Percentiles rank a stretch among this genome's conserved stretches.
These are phyloP conservation scores for Agrypnus murinus DNA, from an alignment of 2,888 invertebrate species.

Conservation along the genomic window DNA sequence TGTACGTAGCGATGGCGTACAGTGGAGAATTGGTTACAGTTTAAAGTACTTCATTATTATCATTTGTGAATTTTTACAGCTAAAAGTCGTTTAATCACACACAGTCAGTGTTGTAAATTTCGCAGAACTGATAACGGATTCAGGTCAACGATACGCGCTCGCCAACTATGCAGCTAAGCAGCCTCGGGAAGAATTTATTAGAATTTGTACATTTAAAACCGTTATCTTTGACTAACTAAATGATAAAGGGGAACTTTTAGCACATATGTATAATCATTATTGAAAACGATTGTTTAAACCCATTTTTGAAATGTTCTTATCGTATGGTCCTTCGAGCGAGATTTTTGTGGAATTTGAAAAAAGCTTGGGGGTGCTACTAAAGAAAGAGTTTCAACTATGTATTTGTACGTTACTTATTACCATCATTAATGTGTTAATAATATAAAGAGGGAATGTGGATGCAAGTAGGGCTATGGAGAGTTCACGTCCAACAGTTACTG, in stretches of 20 bases:
- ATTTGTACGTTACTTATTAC: too few species aligned
- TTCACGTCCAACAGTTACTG: too few species aligned
- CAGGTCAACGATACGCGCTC: slow-evolving; percentile 18
- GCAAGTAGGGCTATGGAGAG: too few species aligned
- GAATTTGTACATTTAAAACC: neutral
- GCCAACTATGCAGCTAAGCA: neutral
- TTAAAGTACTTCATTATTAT: slow-evolving; percentile 17
- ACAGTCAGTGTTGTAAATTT: slow-evolving; percentile 13
- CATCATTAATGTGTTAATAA: too few species aligned
- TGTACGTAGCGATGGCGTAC: neutral
- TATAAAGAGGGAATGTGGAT: too few species aligned
- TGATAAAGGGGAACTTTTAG: neutral
- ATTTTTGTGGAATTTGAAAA: too few species aligned
- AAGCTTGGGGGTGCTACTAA: too few species aligned
- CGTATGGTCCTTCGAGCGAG: too few species aligned
- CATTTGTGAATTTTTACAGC: slow-evolving; percentile 22
- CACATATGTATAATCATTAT: too few species aligned
- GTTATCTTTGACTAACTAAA: slow-evolving; percentile 6
- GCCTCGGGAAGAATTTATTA: slow-evolving; percentile 16
- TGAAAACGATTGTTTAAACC: too few species aligned
- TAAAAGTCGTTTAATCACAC: slow-evolving; percentile 11
- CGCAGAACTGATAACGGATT: slow-evolving; percentile 24
- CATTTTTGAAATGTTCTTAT: too few species aligned
- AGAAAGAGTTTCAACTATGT: too few species aligned
- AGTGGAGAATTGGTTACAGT: slow-evolving; percentile 14